Evolutionary conservation across 2,797 vertebrate genomes (phyloP), one percentile per base, ranked within the genome.

Genomic region (Poecilia velifera): DNA sequence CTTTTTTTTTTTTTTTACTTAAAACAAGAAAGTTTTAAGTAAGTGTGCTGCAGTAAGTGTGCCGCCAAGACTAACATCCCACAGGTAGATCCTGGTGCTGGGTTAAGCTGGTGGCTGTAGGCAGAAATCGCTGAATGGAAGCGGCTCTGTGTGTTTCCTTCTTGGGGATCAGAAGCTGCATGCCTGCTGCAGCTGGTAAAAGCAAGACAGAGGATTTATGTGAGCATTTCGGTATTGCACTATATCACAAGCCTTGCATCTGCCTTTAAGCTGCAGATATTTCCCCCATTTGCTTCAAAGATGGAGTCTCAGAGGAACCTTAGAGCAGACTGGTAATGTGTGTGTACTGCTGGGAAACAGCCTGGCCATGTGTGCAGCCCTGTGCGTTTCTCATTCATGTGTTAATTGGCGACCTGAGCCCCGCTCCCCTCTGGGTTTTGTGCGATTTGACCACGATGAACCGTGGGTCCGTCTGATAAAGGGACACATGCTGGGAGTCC

Each of bases 371-470:
- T 92, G 88, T 84, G 79, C 49, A 43, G 12, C 78, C 59, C 79
- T 72, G 77, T 80, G 90, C 87, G 93, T 87, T 88, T 90, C 92
- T 94, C 91, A 95, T 96, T 96, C 94, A 95, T 95, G 93, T 95
- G 95, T 87, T 96, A 95, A 96, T 95, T 93, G 92, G 92, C 90
- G 85, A 82, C 82, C 83, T 93, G 92, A 93, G 91, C 90, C 90
- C 74, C 45, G 70, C 88, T 92, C 92, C 92, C 91, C 90, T 94
- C 90, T 92, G 92, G 90, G 92, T 94, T 71, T 93, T 95, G 93
- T 94, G 89, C 7, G 92, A 94, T 95, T 93, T 95, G 93, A 95
- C 95, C 93, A 88, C 81, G 88, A 93, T 95, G 94, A 96, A 96
- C 94, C 90, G 87, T 89, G 91, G 91, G 68, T 84, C 87, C 81